Evolutionary conservation across 2,113 vertebrate genomes (phyloP).

Genomic region (Chelonoidis abingdonii): DNA sequence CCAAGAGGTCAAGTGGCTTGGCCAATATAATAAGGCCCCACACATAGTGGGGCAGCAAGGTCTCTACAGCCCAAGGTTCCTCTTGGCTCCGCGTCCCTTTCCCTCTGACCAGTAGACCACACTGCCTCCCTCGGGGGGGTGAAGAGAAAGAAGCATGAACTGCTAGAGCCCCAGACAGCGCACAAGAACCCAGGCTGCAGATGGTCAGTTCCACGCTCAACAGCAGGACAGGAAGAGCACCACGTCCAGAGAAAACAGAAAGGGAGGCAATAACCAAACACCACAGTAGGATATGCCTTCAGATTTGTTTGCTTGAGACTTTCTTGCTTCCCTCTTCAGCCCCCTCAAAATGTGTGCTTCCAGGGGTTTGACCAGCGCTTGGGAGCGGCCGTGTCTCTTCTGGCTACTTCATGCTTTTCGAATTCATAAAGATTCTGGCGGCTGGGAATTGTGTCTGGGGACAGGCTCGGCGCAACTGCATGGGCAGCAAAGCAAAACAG

Average conservation of each 20-base stretch:
- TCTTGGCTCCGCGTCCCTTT: constrained; percentile 17
- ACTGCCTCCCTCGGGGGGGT: not conserved
- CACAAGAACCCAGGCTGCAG: not conserved
- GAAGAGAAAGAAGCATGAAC: not conserved
- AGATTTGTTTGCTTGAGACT: not conserved
- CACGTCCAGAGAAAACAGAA: not conserved
- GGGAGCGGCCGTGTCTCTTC: not conserved
- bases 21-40: constrained; percentile 31
- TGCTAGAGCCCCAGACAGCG: not conserved
- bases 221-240: not conserved
- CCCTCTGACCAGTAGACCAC: not conserved
- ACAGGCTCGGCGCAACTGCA: not conserved
- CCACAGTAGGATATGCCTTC: rapidly evolving
- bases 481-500: constrained; percentile 58
- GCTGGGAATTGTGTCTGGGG: not conserved
- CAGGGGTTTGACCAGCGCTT: not conserved
- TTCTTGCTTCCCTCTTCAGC: not conserved
- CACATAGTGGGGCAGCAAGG: not conserved
- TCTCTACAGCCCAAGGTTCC: not conserved
- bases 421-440: not conserved
- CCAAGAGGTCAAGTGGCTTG: not conserved
- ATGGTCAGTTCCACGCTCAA: not conserved
- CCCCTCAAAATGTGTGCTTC: rapidly evolving
- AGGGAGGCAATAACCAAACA: not conserved
- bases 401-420: not conserved